These are phyloP conservation scores for Rhadina sibilatrix DNA, from an alignment of 2,113 vertebrate genomes.

Conservation along the genomic window DNA sequence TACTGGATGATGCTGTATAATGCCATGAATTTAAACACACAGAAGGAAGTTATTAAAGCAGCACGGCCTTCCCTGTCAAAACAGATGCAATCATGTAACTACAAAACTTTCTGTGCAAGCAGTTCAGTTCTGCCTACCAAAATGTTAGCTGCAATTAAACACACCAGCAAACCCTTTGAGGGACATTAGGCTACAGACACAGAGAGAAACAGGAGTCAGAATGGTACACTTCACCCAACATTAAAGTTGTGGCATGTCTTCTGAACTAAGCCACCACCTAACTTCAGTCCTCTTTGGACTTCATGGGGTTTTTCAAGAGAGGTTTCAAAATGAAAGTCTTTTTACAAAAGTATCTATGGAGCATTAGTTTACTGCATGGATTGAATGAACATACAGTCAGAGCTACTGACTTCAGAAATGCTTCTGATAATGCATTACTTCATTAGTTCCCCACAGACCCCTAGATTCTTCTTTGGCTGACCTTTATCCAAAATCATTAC, in stretches of 20 bases:
- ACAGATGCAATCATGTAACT: conserved; percentile 10
- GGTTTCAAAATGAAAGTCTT: neutral
- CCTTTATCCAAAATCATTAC: neutral
- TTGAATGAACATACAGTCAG: neutral
- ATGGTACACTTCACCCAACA: neutral
- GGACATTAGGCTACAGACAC: neutral
- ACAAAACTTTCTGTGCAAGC: neutral
- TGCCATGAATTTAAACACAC: conserved; percentile 99
- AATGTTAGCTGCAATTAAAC: neutral
- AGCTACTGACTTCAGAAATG: neutral
- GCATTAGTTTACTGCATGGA: neutral
- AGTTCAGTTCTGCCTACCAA: neutral
- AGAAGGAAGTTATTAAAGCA: conserved; percentile 97
- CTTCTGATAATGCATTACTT: neutral
- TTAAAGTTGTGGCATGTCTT: neutral
- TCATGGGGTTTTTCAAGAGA: neutral
- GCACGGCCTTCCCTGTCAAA: conserved; percentile 93
- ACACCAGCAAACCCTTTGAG: neutral
- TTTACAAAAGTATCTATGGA: neutral
- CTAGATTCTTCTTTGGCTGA: neutral
- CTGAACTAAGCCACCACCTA: neutral
- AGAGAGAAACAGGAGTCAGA: neutral
- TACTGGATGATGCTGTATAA: conserved; percentile 99
- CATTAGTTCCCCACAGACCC: neutral
- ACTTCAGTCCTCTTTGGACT: neutral